Evolutionary conservation across 2,888 invertebrate species (phyloP).

Genomic region (Drosophila mulleri): DNA sequence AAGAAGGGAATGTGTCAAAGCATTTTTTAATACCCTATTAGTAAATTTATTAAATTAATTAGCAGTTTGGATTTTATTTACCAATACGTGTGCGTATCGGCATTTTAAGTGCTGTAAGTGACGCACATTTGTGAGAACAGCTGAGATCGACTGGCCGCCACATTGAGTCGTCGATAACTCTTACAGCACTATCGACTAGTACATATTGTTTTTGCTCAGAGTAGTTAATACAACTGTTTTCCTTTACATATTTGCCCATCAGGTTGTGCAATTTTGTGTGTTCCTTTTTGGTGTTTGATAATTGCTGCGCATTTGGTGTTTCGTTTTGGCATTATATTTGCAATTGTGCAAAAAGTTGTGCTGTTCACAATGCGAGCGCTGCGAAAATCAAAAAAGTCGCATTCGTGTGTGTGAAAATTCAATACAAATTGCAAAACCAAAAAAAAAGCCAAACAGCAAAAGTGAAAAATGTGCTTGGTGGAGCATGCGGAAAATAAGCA

Average conservation of each 20-base stretch:
- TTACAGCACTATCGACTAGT: slow-evolving; percentile 46
- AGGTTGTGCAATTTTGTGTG: slow-evolving; percentile 65
- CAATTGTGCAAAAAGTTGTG: slow-evolving; percentile 40
- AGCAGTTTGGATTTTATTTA: neutral
- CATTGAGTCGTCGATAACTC: slow-evolving; percentile 21
- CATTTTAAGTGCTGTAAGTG: slow-evolving; percentile 17
- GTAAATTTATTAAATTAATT: neutral
- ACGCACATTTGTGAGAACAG: neutral
- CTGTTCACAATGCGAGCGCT: slow-evolving; percentile 57
- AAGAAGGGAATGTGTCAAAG: too few relatives aligned
- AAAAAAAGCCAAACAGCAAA: slow-evolving; percentile 50
- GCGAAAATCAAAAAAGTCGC: slow-evolving; percentile 66
- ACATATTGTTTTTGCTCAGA: slow-evolving; percentile 67
- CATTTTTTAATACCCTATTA: too few relatives aligned
- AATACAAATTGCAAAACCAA: slow-evolving; percentile 62
- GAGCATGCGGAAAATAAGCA: slow-evolving; percentile 72
- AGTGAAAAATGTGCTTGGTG: slow-evolving; percentile 76
- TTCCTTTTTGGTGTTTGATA: slow-evolving; percentile 31
- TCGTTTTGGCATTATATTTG: slow-evolving; percentile 23
- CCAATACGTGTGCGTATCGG: slow-evolving; percentile 6
- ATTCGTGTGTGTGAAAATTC: slow-evolving; percentile 68
- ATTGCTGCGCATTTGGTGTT: slow-evolving; percentile 25
- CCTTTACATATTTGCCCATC: slow-evolving; percentile 43
- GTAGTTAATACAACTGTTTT: slow-evolving; percentile 57
- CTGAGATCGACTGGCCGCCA: slow-evolving; percentile 34